These are phyloP conservation scores for Belgica antarctica DNA, from an alignment of 2,888 invertebrate species.

Conservation along the genomic window DNA sequence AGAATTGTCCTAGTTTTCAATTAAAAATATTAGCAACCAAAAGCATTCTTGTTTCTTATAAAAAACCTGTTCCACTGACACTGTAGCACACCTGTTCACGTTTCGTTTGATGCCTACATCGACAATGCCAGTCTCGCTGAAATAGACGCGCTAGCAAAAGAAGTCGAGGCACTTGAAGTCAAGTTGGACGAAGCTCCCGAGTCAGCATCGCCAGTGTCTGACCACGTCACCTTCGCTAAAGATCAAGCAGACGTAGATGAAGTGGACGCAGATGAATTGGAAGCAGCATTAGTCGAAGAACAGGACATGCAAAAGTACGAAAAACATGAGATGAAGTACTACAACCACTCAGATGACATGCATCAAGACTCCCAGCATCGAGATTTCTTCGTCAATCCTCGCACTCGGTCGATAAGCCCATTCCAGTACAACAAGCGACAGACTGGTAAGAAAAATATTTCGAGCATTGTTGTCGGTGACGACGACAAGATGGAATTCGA, in stretches of 20 bases:
- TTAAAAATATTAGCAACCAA: too few relatives aligned
- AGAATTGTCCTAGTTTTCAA: too few relatives aligned
- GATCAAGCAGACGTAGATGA: not conserved
- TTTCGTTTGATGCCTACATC: too few relatives aligned
- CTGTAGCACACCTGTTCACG: too few relatives aligned
- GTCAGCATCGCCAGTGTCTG: slow-evolving; percentile 1
- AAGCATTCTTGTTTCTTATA: not conserved
- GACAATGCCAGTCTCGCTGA: not conserved
- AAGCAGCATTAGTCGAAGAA: too few relatives aligned
- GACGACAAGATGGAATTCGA: slow-evolving; percentile 55
- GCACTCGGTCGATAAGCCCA: slow-evolving; percentile 44
- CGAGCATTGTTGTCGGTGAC: slow-evolving; percentile 53
- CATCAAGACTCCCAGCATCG: too few relatives aligned
- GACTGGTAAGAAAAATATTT: slow-evolving; percentile 55
- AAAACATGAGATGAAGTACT: slow-evolving; percentile 16
- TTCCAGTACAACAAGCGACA: slow-evolving; percentile 53
- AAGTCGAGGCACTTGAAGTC: slow-evolving; percentile 22
- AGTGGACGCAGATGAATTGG: too few relatives aligned
- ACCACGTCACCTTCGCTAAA: not conserved
- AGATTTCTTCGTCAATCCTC: not conserved
- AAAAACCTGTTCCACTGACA: too few relatives aligned
- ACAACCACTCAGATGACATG: not conserved
- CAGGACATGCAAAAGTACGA: too few relatives aligned
- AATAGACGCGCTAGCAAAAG: slow-evolving; percentile 14
- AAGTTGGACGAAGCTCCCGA: not conserved